Conservation (phyloP, 37 sponge, comb jelly and placozoan species). For the Oscarella lobularis region DNA sequence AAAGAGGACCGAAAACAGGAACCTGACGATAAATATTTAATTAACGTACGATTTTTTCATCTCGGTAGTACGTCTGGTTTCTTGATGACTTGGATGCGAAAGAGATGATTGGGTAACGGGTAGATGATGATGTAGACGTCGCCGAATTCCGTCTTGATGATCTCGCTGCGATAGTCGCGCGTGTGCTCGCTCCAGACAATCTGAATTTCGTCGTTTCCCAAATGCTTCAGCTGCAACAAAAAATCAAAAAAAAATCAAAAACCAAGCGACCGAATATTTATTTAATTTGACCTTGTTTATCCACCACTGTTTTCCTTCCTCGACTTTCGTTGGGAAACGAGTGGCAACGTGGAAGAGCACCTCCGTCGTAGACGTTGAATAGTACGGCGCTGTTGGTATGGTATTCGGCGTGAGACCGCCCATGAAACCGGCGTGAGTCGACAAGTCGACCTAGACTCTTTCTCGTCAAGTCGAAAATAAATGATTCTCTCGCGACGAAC, state of each 20-base stretch:
- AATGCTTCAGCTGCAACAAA: conserved; percentile 62
- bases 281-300: conserved; percentile 5
- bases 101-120: conserved; percentile 61
- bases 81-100: conserved; percentile 70
- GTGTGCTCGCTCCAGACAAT: conserved; percentile 98
- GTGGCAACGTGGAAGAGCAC: conserved; percentile 93
- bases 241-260: background rate
- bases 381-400: conserved; percentile 62
- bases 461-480: background rate
- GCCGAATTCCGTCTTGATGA: conserved; percentile 87
- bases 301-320: conserved; percentile 13
- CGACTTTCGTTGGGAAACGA: conserved; percentile 37
- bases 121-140: conserved; percentile 86
- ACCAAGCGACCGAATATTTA: no score
- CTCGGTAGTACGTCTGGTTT: conserved; percentile 6
- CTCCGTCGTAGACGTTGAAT: conserved; percentile 85
- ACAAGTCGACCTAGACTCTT: conserved; percentile 47
- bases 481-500: conserved; percentile 20
- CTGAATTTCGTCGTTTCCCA: conserved; percentile 95
- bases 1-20: conserved; percentile 84
- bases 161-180: conserved; percentile 73
- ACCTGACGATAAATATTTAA: conserved; percentile 24
- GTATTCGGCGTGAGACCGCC: conserved; percentile 51
- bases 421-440: conserved; percentile 69
- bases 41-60: background rate